A percentile compares a stretch with the other conserved stretches of the same genome.
These are phyloP conservation scores for Fregetta grallaria DNA, from an alignment of 2,113 vertebrate genomes.

Conservation along the genomic window DNA sequence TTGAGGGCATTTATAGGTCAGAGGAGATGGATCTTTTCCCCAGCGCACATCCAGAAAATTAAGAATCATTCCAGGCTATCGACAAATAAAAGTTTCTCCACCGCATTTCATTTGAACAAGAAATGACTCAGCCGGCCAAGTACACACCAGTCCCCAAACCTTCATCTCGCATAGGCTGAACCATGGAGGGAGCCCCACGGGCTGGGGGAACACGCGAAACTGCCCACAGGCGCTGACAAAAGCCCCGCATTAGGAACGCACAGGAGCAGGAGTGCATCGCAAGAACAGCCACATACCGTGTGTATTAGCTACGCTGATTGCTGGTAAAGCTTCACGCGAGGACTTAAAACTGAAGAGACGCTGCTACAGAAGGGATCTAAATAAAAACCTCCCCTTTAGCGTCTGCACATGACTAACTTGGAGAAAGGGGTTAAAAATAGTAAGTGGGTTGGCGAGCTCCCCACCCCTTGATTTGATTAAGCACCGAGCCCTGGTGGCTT, in stretches of 20 bases:
- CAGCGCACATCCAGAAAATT: slow-evolving; percentile 57
- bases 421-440: slow-evolving; percentile 62
- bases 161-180: not conserved
- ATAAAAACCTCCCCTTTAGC: slow-evolving; percentile 16
- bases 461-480: slow-evolving; percentile 74
- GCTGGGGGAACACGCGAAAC: rapidly evolving
- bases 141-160: not conserved
- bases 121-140: not conserved
- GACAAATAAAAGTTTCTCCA: slow-evolving; percentile 40
- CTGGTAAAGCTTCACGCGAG: not conserved
- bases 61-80: slow-evolving; percentile 50
- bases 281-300: not conserved
- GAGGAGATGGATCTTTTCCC: slow-evolving; percentile 53
- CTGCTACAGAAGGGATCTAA: slow-evolving; percentile 1
- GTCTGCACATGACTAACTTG: slow-evolving; percentile 30
- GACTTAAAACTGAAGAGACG: not conserved
- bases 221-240: not conserved
- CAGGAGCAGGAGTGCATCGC: not conserved
- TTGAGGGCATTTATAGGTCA: slow-evolving; percentile 63
- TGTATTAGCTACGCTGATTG: not conserved
- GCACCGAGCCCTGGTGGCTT: slow-evolving; percentile 58
- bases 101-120: not conserved
- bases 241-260: not conserved
- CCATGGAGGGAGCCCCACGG: not conserved
- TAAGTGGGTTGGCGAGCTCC: slow-evolving; percentile 54